Conservation (phyloP, 1,140 invertebrate genomes). For the Cryptotermes secundus region DNA sequence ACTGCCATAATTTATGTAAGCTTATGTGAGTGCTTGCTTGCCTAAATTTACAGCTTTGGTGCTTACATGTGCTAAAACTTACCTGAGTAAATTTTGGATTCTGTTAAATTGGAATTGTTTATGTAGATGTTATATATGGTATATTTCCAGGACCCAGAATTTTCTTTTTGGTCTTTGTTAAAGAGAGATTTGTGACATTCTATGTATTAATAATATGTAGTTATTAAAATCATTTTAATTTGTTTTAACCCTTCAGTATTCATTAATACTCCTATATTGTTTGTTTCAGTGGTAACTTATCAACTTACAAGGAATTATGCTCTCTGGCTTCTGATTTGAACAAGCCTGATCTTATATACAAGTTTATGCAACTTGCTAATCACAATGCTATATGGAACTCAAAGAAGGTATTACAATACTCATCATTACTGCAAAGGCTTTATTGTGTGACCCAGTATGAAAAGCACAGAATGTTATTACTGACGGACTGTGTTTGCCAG, state of each 20-base stretch:
- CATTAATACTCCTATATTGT: not conserved
- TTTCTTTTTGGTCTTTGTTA: too few relatives aligned
- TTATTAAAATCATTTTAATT: not conserved
- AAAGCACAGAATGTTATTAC: not conserved
- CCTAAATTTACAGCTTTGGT: too few relatives aligned
- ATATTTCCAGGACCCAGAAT: too few relatives aligned
- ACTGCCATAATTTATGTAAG: too few relatives aligned
- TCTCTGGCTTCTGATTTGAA: conserved; percentile 90
- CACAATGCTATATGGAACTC: conserved; percentile 93
- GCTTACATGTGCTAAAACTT: too few relatives aligned
- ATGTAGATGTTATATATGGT: too few relatives aligned
- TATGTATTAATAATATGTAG: not conserved
- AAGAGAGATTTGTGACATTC: too few relatives aligned
- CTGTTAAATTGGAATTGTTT: too few relatives aligned
- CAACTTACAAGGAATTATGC: conserved; percentile 93
- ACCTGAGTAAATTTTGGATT: not conserved
- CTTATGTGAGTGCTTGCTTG: too few relatives aligned
- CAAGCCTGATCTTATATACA: conserved; percentile 91
- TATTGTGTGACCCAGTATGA: not conserved
- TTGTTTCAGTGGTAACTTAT: conserved; percentile 69
- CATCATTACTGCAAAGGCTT: not conserved
- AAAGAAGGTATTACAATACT: conserved; percentile 52
- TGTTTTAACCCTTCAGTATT: not conserved
- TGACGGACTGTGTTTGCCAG: too few relatives aligned
- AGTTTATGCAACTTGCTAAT: conserved; percentile 93